Conservation (phyloP, 1,140 invertebrate species). For the Aphelenchoides avenae region DNA sequence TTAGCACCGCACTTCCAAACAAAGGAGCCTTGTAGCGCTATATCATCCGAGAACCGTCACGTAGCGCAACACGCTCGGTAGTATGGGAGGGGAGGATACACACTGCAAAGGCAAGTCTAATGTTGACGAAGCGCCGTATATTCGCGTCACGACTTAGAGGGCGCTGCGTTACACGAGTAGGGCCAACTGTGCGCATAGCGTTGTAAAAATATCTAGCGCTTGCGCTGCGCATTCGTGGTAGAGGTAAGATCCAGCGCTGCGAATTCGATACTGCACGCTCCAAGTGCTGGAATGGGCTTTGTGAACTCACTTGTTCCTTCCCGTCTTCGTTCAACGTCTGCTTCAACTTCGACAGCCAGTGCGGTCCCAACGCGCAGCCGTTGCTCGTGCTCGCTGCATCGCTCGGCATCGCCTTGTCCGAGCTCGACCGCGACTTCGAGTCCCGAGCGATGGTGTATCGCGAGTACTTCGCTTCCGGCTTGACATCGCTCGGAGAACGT, state of each 20-base stretch:
- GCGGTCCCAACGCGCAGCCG: constrained; percentile 37
- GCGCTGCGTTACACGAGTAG: no score
- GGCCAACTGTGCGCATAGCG: no score
- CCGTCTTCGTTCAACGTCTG: constrained; percentile 8
- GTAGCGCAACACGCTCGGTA: no score
- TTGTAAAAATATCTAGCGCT: no score
- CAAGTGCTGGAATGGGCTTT: background rate
- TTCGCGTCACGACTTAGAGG: no score
- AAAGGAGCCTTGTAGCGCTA: no score
- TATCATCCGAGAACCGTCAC: no score
- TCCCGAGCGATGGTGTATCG: constrained; percentile 12
- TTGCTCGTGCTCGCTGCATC: background rate
- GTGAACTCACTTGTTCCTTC: constrained; percentile 2
- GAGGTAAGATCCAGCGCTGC: constrained; percentile 5
- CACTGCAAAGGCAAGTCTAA: no score
- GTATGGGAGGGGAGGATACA: no score
- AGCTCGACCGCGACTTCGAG: background rate
- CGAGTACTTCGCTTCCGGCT: constrained; percentile 9
- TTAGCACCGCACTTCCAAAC: no score
- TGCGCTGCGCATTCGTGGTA: no score
- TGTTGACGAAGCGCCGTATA: no score
- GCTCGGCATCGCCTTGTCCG: background rate
- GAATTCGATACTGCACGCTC: constrained; percentile 6
- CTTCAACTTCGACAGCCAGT: constrained; percentile 33
- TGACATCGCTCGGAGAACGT: constrained; percentile 10